Evolutionary conservation across 2,797 vertebrate species (phyloP).

Genomic region (Fundulus diaphanus): DNA sequence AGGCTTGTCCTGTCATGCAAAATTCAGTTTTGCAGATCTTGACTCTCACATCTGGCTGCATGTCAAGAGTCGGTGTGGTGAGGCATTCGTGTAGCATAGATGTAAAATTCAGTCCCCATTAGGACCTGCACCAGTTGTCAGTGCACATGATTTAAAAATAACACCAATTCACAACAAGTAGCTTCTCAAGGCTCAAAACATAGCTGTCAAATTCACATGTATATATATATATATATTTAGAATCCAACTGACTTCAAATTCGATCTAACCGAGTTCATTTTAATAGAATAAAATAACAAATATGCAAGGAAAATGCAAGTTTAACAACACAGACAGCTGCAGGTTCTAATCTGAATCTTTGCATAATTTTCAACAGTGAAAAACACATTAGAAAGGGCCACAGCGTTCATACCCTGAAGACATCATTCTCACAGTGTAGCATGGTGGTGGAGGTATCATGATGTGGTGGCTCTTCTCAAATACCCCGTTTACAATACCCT

Average conservation of each 20-base stretch:
- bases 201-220: too few species aligned
- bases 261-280: too few species aligned
- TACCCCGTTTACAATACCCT: too few species aligned
- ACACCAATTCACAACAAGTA: too few species aligned
- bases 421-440: background rate
- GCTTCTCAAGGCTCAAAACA: too few species aligned
- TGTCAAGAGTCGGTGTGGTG: slow-evolving; percentile 14
- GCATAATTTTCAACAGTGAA: slow-evolving; percentile 48
- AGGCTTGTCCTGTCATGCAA: slow-evolving; percentile 29
- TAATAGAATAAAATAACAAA: too few species aligned
- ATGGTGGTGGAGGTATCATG: background rate
- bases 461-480: background rate
- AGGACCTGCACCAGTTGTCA: too few species aligned
- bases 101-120: slow-evolving; percentile 11
- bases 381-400: slow-evolving; percentile 14
- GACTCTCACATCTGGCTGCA: slow-evolving; percentile 14
- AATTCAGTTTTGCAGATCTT: slow-evolving; percentile 24
- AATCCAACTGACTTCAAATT: too few species aligned
- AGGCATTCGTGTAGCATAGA: slow-evolving; percentile 9
- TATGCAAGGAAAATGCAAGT: too few species aligned
- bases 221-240: too few species aligned
- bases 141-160: too few species aligned
- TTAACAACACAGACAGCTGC: slow-evolving; percentile 32
- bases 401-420: background rate
- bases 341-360: slow-evolving; percentile 51